Evolutionary conservation across 1,140 invertebrate genomes (phyloP).

Genomic region (Zaprionus capensis): DNA sequence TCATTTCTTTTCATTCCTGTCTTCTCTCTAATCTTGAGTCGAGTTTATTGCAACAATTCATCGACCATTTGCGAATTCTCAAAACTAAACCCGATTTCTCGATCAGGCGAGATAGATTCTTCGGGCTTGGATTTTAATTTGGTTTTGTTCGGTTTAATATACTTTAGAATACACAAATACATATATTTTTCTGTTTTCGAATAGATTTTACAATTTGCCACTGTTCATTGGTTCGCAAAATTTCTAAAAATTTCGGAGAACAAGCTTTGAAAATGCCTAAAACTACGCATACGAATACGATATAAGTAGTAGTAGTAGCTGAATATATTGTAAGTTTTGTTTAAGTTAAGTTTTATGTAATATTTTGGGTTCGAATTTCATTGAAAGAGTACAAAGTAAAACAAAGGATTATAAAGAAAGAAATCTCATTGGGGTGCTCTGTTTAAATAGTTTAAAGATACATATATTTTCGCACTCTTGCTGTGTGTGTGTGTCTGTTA

Average conservation of each 20-base stretch:
- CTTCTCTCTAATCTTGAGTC: slow-evolving; percentile 36
- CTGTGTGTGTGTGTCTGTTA: slow-evolving; percentile 47
- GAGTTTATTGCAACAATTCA: slow-evolving; percentile 72
- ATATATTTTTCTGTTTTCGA: slow-evolving; percentile 61
- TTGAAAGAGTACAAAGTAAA: slow-evolving; percentile 16
- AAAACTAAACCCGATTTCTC: slow-evolving; percentile 19
- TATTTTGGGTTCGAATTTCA: slow-evolving; percentile 35
- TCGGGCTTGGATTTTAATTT: slow-evolving; percentile 10
- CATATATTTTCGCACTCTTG: slow-evolving; percentile 17
- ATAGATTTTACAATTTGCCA: slow-evolving; percentile 59
- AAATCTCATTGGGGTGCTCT: slow-evolving; percentile 23
- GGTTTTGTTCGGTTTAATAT: slow-evolving; percentile 27
- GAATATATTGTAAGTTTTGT: slow-evolving; percentile 63
- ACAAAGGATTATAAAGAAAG: slow-evolving; percentile 4
- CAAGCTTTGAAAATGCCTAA: slow-evolving; percentile 82
- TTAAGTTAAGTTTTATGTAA: slow-evolving; percentile 48
- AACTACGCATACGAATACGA: slow-evolving; percentile 78
- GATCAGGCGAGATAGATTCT: slow-evolving; percentile 31
- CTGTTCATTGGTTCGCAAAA: slow-evolving; percentile 72
- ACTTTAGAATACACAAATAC: slow-evolving; percentile 66
- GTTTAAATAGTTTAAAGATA: slow-evolving; percentile 45
- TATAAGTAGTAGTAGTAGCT: slow-evolving; percentile 52
- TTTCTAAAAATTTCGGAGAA: slow-evolving; percentile 76
- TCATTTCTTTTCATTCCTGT: background rate
- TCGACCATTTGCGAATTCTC: slow-evolving; percentile 52